A percentile compares a stretch with the other conserved stretches of the same genome.
These are phyloP conservation scores for Rotaria magnacalcarata DNA, from an alignment of 2,888 invertebrate genomes.

Conservation along the genomic window DNA sequence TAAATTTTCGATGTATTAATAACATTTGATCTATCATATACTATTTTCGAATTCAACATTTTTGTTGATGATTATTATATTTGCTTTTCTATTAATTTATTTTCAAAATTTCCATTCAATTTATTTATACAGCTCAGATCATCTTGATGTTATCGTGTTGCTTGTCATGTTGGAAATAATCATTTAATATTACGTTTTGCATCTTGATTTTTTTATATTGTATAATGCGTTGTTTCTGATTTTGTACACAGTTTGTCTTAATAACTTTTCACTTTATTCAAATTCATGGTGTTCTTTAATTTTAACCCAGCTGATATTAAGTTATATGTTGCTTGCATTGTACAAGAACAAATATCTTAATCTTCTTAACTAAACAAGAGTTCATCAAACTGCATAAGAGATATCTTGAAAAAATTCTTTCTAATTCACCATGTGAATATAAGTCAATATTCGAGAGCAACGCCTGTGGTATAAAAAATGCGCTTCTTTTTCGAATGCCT, in stretches of 20 bases:
- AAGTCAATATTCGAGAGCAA: no score
- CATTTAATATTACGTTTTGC: neutral
- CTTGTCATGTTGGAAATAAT: neutral
- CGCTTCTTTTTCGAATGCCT: no score
- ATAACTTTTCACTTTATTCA: no score
- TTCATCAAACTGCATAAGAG: no score
- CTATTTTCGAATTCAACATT: neutral
- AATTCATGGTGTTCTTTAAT: no score
- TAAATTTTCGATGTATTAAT: neutral
- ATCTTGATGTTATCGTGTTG: neutral
- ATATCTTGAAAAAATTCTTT: no score
- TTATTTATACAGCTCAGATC: neutral
- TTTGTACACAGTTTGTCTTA: neutral
- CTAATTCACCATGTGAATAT: no score
- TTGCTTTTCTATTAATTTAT: neutral
- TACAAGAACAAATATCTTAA: no score
- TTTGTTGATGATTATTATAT: neutral
- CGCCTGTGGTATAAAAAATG: no score
- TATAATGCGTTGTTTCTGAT: neutral
- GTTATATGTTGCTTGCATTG: no score
- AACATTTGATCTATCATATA: neutral
- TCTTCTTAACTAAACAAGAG: no score
- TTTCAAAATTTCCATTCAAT: neutral
- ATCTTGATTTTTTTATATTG: neutral
- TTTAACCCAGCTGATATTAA: no score